Conservation (phyloP, 2,113 vertebrate genomes). For the Erpornis zantholeuca region DNA sequence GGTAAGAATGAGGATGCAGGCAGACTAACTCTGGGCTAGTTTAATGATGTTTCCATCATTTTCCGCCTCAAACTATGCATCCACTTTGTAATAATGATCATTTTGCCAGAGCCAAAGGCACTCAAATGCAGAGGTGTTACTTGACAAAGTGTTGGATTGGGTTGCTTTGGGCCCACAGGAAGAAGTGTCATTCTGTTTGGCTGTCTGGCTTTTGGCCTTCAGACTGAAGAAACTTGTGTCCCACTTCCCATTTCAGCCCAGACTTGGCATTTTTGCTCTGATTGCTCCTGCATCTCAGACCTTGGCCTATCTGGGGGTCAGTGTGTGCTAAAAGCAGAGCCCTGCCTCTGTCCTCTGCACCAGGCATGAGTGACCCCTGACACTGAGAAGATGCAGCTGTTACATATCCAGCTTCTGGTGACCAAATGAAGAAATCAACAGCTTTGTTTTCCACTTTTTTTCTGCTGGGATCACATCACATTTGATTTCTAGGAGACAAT, state of each 20-base stretch:
- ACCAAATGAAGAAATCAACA: neutral
- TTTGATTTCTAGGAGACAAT: neutral
- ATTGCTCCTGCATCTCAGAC: neutral
- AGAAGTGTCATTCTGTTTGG: neutral
- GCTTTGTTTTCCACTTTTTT: neutral
- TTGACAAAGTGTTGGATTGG: neutral
- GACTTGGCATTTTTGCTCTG: neutral
- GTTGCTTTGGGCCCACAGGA: neutral
- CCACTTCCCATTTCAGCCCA: accelerated
- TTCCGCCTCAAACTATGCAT: neutral
- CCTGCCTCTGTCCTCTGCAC: neutral
- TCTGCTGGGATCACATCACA: accelerated
- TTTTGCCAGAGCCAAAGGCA: neutral
- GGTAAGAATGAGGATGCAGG: neutral
- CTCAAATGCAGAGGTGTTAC: neutral
- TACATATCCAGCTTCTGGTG: neutral
- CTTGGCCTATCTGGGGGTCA: neutral
- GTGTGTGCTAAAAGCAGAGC: neutral
- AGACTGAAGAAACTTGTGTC: neutral
- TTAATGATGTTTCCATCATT: neutral
- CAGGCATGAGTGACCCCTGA: accelerated
- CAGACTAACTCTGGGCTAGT: neutral
- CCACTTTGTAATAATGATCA: neutral
- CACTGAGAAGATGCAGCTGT: neutral
- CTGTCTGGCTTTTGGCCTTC: neutral